Conservation (phyloP, 2,888 invertebrate genomes). For the Standfussiana lucernea region DNA sequence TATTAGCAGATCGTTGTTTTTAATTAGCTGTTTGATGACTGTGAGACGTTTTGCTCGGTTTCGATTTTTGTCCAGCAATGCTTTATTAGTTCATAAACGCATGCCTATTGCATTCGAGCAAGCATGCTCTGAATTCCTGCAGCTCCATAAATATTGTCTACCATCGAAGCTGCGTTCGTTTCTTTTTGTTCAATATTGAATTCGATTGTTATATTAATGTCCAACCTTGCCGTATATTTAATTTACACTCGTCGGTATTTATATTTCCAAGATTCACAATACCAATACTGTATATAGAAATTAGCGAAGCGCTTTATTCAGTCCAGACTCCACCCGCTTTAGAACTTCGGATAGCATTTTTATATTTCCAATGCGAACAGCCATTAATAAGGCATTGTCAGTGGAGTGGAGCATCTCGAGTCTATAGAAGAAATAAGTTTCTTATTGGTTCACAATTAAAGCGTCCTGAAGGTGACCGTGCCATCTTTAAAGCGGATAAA, state of each 20-base stretch:
- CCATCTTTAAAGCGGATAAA: conserved; percentile 83
- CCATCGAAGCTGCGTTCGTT: conserved; percentile 24
- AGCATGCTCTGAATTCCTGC: conserved; percentile 38
- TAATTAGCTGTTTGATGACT: conserved; percentile 82
- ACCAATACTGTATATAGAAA: conserved; percentile 36
- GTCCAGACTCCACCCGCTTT: conserved; percentile 35
- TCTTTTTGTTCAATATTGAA: conserved; percentile 45
- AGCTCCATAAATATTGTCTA: conserved; percentile 52
- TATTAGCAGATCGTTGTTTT: conserved; percentile 88
- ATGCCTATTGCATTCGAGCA: conserved; percentile 39
- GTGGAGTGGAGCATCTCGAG: conserved; percentile 71
- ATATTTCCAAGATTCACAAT: conserved; percentile 23
- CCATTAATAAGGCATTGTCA: conserved; percentile 80
- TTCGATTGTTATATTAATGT: conserved; percentile 51
- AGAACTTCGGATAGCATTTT: conserved; percentile 60
- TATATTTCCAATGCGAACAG: conserved; percentile 74
- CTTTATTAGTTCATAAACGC: conserved; percentile 59
- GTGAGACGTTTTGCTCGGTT: conserved; percentile 69
- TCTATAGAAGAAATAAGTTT: conserved; percentile 81
- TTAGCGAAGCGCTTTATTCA: conserved; percentile 57
- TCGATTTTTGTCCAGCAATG: conserved; percentile 51
- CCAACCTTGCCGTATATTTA: conserved; percentile 43
- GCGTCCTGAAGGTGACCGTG: conserved; percentile 88
- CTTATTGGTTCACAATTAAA: conserved; percentile 89
- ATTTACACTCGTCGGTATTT: conserved; percentile 51